Evolutionary conservation across 2,113 vertebrate genomes (phyloP).

Genomic region (Heteronetta atricapilla): DNA sequence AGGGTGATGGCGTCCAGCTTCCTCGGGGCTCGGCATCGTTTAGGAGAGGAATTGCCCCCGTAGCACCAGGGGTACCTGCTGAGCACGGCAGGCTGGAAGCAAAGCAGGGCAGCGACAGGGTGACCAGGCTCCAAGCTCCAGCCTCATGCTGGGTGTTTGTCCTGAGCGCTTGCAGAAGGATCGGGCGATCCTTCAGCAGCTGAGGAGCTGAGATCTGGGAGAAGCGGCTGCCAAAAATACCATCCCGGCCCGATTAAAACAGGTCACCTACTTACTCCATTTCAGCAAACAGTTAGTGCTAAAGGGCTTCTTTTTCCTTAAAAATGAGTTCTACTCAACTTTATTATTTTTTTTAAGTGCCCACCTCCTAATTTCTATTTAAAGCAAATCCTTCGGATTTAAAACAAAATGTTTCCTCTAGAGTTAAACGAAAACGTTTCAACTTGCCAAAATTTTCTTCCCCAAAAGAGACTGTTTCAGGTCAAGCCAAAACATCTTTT

Average conservation of each 20-base stretch:
- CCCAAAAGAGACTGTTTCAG: conserved; percentile 54
- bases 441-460: conserved; percentile 53
- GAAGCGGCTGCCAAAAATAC: not conserved
- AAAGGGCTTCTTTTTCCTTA: not conserved
- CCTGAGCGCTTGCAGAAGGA: not conserved
- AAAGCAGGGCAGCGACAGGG: not conserved
- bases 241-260: not conserved
- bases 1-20: not conserved
- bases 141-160: not conserved
- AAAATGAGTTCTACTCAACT: not conserved
- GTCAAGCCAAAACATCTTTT: conserved; percentile 63
- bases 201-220: not conserved
- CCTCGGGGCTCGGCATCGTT: not conserved
- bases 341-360: too few species aligned
- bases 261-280: not conserved
- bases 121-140: not conserved
- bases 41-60: not conserved
- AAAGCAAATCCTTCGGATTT: not conserved
- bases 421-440: conserved; percentile 1
- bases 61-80: not conserved
- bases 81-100: not conserved
- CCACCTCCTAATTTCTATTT: not conserved
- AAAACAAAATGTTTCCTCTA: not conserved
- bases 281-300: not conserved
- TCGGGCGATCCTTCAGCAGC: not conserved